A percentile compares a stretch with the other conserved stretches of the same genome.
phyloP scores from a whole-genome alignment of 1,140 invertebrate genomes.

The Calosoma granatense region DNA sequence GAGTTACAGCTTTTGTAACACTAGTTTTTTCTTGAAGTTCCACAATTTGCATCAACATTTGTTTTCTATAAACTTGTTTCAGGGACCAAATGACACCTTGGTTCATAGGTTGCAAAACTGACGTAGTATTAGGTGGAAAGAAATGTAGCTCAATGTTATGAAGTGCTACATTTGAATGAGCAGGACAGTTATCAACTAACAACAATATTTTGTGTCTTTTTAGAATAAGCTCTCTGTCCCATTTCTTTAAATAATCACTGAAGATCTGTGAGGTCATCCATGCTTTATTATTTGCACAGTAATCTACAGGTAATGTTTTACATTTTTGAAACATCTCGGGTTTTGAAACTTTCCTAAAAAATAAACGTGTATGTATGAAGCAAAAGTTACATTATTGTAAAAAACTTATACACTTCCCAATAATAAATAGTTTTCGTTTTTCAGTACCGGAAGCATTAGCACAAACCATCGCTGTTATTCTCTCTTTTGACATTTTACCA shows the following conservation, averaged over 20 bases:
- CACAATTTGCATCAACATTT: conserved; percentile 6
- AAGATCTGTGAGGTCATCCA: conserved; percentile 19
- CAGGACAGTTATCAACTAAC: conserved; percentile 20
- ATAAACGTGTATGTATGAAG: not conserved
- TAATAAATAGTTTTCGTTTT: conserved; percentile 35
- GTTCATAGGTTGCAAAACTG: conserved; percentile 20
- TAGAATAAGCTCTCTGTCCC: conserved; percentile 15
- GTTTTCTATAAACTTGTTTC: conserved; percentile 16
- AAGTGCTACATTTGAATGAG: conserved; percentile 17
- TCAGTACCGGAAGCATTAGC: conserved; percentile 29
- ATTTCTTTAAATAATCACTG: conserved; percentile 12
- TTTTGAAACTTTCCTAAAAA: conserved; percentile 9
- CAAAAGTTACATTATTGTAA: not conserved
- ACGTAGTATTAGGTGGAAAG: conserved; percentile 20
- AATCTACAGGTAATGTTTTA: conserved; percentile 16
- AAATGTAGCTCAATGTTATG: conserved; percentile 18
- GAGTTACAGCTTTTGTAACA: not conserved
- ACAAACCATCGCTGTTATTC: conserved; percentile 22
- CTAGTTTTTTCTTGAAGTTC: not conserved
- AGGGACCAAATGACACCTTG: conserved; percentile 20
- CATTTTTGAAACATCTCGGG: conserved; percentile 13
- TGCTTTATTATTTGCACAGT: conserved; percentile 15
- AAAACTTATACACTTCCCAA: conserved; percentile 18
- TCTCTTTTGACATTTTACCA: conserved; percentile 21
- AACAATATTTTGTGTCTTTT: conserved; percentile 17